Evolutionary conservation across 2,888 invertebrate genomes (phyloP), one percentile per base, ranked within the genome.

Genomic region (Temnothorax rugatulus): DNA sequence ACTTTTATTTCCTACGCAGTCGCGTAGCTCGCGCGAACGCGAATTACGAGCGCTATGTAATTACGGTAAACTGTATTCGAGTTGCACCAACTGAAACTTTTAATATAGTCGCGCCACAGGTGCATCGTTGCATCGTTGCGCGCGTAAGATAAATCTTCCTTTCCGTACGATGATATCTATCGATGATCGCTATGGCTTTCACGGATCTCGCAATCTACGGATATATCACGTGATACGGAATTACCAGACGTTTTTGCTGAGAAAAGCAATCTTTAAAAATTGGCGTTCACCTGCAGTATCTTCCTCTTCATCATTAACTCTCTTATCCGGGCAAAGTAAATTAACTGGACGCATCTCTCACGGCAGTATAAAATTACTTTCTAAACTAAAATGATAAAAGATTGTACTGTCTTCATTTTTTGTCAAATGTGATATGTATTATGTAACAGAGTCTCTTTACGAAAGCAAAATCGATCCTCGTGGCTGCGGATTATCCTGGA

Each of bases 91-190:
- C 0, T 47, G 61, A 18, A 83, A 82, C 64, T 87, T 89, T 87
- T 83, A 71, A 77, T 34, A 44, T 41, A 9, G 34, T 15, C 59
- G 69, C 73, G 81, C 82, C 82, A 66, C 82, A 85, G 75, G 73
- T 73, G 79, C 73, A 61, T 59, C 84, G 76, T 29, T 73, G 79
- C 73, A 61, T 59, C 84, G 76, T 29, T 57, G 4, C 85, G 86
- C 57, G 59, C 74, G 50, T 77, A 44, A 81, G 86, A 89, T 89
- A 89, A 88, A 89, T 89, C 88, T 86, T 87, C 79, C 88, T 88
- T 73, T 82, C 81, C 83, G 84, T 34, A 50, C 73, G 86, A 87
- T 66, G 82, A 82, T 84, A 81, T 86, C 87, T 84, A 83, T 77
- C 74, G 68, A 47, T 50, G 77, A 75, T 54, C 44, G 79, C 68